Evolutionary conservation across 2,888 invertebrate genomes (phyloP), one percentile per base, ranked within the genome.

Genomic region (Napeogenes inachia): DNA sequence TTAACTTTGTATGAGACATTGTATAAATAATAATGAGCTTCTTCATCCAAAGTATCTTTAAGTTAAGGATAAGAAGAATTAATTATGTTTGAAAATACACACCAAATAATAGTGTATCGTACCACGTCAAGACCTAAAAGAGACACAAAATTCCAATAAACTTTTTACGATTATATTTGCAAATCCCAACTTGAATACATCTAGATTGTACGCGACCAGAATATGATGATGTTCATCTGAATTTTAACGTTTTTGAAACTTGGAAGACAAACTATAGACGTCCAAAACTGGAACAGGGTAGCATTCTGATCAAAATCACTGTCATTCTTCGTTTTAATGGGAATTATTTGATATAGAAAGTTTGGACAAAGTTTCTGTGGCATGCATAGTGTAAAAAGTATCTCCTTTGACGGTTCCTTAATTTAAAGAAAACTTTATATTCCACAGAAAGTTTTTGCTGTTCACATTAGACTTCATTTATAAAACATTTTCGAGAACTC

Each of bases 271-370:
- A 21, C 50, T 50, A 30, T 50, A 50, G 50, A 50, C 30, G 50
- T 50, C 50, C 50, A 50, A 50, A 50, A 50, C n/a, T 21, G 50
- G 50, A 50, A 50, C 50, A 50, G 50, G 10, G 50, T 50, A 10
- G 50, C 21, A 50, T 50, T 50, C 30, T 50, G 50, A 50, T 50
- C 50, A 50, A 50, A 50, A 30, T 50, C 30, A 50, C 30, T 30
- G 8, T 50, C 50, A 50, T 50, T 50, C 50, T 30, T 30, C 30
- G 30, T 50, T 50, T 50, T 50, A 50, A 30, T 50, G 50, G 50
- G 30, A 50, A 50, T 50, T 30, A 50, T 50, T 50, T 30, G 30
- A 30, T 50, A 30, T 50, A 21, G 30, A 30, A 10, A 2, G 6
- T 4, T 30, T 6, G 30, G 50, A 50, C 50, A 50, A 50, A 12